These are phyloP conservation scores for Catamblyrhynchus diadema DNA, from an alignment of 2,797 vertebrate species.

Conservation along the genomic window DNA sequence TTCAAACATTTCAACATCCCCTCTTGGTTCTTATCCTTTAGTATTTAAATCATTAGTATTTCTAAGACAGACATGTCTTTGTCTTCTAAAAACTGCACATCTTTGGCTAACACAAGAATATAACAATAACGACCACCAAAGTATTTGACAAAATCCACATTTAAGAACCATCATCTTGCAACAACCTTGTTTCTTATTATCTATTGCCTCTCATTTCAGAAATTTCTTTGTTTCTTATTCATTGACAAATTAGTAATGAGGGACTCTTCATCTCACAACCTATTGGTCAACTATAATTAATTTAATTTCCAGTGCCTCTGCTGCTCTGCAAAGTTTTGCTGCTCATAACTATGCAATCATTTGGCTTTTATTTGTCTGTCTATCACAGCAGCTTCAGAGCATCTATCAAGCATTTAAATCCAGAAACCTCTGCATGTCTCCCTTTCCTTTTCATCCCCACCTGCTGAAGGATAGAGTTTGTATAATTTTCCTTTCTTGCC, in stretches of 20 bases:
- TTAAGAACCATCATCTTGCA: not conserved
- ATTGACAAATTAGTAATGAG: not conserved
- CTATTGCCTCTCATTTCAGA: not conserved
- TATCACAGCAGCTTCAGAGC: not conserved
- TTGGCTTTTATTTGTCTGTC: not conserved
- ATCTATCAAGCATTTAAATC: not conserved
- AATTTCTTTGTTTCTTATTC: not conserved
- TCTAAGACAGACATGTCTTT: not conserved
- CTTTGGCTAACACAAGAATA: not conserved
- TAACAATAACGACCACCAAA: not conserved
- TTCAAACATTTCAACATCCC: not conserved
- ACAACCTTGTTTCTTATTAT: not conserved
- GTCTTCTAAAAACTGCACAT: not conserved
- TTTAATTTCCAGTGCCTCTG: not conserved
- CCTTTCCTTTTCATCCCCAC: not conserved
- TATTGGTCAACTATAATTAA: not conserved
- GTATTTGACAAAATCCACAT: not conserved
- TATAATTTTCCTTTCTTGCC: not conserved
- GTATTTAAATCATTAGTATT: not conserved
- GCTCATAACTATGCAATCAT: not conserved
- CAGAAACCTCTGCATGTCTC: not conserved
- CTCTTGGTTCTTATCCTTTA: not conserved
- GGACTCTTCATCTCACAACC: not conserved
- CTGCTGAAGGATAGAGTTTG: not conserved
- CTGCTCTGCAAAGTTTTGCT: not conserved